Conservation (phyloP, 2,888 invertebrate species). For the Lathronympha strigana region DNA sequence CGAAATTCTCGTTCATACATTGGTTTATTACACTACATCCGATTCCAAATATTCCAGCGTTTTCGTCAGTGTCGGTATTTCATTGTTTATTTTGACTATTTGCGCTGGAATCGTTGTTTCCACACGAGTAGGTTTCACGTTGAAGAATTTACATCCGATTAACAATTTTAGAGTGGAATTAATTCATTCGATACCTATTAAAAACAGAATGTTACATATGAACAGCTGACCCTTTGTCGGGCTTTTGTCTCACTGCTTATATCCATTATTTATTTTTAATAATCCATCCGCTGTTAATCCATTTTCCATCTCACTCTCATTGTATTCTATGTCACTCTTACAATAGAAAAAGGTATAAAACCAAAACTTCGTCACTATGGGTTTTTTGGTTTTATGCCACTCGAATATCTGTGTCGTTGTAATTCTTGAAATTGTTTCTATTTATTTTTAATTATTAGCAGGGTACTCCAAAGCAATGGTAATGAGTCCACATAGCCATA, state of each 20-base stretch:
- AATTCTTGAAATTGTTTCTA: not conserved
- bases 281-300: slow-evolving; percentile 25
- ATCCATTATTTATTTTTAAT: slow-evolving; percentile 27
- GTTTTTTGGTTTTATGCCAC: not conserved
- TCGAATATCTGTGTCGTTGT: not conserved
- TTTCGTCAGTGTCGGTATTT: slow-evolving; percentile 1
- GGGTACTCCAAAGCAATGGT: not conserved
- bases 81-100: not conserved
- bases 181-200: no score
- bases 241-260: slow-evolving; percentile 29
- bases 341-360: not conserved
- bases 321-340: not conserved
- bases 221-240: slow-evolving; percentile 36
- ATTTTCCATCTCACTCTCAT: slow-evolving; percentile 20
- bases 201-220: not conserved
- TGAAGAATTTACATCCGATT: not conserved
- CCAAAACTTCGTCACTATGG: not conserved
- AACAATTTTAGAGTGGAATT: not conserved
- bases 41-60: not conserved
- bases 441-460: not conserved
- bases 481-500: no score
- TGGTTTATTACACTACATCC: not conserved
- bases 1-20: not conserved
- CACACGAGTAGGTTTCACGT: not conserved
- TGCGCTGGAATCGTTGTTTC: slow-evolving; percentile 6